Conservation (phyloP, 1,140 invertebrate species). For the Drosophila neocordata region DNA sequence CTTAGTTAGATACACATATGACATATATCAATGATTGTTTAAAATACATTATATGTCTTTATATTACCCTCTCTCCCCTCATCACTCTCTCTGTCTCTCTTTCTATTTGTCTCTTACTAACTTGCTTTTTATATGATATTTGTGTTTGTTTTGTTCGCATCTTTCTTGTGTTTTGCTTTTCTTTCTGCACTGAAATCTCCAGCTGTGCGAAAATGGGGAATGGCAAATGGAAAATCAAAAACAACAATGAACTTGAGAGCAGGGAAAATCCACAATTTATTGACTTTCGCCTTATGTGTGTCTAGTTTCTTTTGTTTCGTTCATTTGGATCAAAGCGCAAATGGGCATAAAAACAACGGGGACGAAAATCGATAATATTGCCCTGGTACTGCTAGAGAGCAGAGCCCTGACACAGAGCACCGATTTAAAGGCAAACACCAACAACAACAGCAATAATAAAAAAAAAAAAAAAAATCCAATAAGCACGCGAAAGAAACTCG, state of each 20-base stretch:
- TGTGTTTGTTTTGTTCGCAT: conserved; percentile 43
- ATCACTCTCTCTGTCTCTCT: neutral
- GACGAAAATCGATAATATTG: conserved; percentile 68
- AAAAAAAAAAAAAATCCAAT: conserved; percentile 61
- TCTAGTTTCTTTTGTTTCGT: conserved; percentile 58
- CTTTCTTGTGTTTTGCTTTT: conserved; percentile 18
- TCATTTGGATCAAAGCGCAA: conserved; percentile 57
- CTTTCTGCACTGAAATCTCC: conserved; percentile 24
- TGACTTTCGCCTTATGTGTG: conserved; percentile 44
- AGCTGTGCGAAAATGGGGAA: conserved; percentile 33
- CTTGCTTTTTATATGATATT: conserved; percentile 1
- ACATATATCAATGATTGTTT: no score
- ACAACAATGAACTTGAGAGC: conserved; percentile 43
- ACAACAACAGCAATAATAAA: conserved; percentile 48
- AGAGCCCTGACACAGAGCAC: conserved; percentile 19
- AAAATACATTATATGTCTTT: conserved; percentile 1
- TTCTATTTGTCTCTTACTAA: conserved; percentile 1
- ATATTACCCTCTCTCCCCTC: neutral
- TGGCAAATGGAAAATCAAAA: conserved; percentile 15
- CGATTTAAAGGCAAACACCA: conserved; percentile 58
- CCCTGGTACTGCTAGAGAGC: conserved; percentile 33
- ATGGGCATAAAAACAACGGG: conserved; percentile 53
- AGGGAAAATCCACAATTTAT: conserved; percentile 32
- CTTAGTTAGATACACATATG: no score
- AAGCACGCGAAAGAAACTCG: conserved; percentile 62